These are phyloP conservation scores for Bambusicola thoracicus DNA, from an alignment of 2,113 vertebrate genomes.

Conservation along the genomic window DNA sequence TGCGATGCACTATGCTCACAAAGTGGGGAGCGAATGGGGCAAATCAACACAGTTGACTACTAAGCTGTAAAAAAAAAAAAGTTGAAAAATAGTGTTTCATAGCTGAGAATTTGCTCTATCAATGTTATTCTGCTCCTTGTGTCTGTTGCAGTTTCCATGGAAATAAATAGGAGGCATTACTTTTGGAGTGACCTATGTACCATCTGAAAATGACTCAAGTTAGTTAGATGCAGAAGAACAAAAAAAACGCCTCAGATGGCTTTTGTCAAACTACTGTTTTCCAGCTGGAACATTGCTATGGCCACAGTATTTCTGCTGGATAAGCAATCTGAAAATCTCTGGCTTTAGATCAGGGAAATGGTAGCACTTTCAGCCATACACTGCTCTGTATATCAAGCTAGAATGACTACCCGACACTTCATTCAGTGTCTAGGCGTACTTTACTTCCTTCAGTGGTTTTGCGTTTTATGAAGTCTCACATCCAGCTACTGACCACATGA, in stretches of 20 bases:
- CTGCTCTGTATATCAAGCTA: not conserved
- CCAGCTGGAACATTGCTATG: not conserved
- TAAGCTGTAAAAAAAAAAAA: not conserved
- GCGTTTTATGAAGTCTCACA: not conserved
- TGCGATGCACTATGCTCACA: not conserved
- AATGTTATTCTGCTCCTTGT: no score
- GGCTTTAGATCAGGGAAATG: not conserved
- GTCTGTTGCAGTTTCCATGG: no score
- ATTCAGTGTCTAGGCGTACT: not conserved
- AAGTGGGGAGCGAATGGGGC: not conserved
- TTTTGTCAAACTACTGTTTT: not conserved
- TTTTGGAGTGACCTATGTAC: no score
- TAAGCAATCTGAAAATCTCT: not conserved
- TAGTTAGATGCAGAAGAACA: not conserved
- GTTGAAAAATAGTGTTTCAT: no score
- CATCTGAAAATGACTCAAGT: not conserved
- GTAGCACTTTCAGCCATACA: accelerated
- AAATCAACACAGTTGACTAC: not conserved
- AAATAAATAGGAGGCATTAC: no score
- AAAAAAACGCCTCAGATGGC: not conserved
- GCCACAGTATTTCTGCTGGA: not conserved
- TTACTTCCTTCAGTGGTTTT: not conserved
- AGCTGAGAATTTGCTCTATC: no score
- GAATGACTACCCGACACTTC: not conserved
- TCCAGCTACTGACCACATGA: not conserved